A percentile compares a stretch with the other conserved stretches of the same genome.
phyloP scores from a whole-genome alignment of 2,888 invertebrate species.

The Camptogramma bilineatum region DNA sequence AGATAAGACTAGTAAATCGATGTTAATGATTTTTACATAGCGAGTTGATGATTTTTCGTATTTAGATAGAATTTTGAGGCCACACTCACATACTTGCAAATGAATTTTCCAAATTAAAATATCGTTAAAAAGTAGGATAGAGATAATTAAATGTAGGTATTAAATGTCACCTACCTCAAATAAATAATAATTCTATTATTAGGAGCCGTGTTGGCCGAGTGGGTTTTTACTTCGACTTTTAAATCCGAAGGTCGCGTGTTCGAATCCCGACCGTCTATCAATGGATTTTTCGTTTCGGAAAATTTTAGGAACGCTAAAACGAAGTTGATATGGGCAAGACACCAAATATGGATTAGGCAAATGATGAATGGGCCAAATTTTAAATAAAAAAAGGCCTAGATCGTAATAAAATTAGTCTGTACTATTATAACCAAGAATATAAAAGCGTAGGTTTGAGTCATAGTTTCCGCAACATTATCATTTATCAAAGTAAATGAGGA shows the following conservation, averaged over 20 bases:
- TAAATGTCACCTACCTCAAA: background rate
- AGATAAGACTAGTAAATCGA: constrained; percentile 9
- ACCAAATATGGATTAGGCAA: too few species aligned
- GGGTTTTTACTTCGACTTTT: too few species aligned
- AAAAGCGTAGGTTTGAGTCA: constrained; percentile 25
- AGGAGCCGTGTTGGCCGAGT: too few species aligned
- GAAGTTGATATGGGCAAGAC: too few species aligned
- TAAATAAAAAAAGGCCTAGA: too few species aligned
- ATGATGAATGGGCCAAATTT: too few species aligned
- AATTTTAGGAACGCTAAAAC: too few species aligned
- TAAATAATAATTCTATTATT: background rate
- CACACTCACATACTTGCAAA: constrained; percentile 22
- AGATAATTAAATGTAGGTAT: constrained; percentile 9
- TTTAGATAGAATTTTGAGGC: constrained; percentile 35
- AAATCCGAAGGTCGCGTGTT: too few species aligned
- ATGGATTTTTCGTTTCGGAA: too few species aligned
- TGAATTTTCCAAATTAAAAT: constrained; percentile 35
- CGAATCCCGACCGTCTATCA: too few species aligned
- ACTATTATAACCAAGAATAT: background rate
- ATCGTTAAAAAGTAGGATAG: constrained; percentile 24
- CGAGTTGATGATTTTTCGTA: constrained; percentile 32
- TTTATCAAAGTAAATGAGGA: constrained; percentile 30
- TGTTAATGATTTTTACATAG: constrained; percentile 18
- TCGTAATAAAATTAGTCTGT: too few species aligned
- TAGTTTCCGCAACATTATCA: constrained; percentile 25